These are phyloP conservation scores for Drosophila conformis DNA, from an alignment of 2,888 invertebrate genomes.

Conservation along the genomic window DNA sequence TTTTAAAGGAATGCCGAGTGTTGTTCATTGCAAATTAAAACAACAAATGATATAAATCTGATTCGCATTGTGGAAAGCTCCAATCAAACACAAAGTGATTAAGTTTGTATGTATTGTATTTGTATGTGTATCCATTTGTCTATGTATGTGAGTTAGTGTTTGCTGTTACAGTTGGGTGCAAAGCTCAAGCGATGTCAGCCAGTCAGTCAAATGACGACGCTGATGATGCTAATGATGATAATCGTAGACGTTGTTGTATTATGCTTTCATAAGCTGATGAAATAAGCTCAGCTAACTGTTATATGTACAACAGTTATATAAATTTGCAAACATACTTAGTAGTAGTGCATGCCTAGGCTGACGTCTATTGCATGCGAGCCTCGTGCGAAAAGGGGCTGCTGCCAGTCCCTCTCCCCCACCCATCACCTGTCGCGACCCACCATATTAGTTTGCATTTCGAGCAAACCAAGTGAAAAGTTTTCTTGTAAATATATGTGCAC, in stretches of 20 bases:
- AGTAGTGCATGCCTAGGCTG: conserved; percentile 29
- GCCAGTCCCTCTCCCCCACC: background rate
- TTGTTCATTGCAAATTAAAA: background rate
- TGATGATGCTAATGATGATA: conserved; percentile 20
- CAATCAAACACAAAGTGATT: conserved; percentile 18
- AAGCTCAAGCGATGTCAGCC: conserved; percentile 32
- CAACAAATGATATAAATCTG: conserved; percentile 5
- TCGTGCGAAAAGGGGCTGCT: conserved; percentile 25
- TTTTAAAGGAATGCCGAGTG: background rate
- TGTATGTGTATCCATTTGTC: background rate
- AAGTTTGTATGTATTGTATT: background rate
- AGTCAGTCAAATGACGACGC: conserved; percentile 14
- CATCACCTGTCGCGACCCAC: background rate
- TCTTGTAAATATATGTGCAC: conserved; percentile 24
- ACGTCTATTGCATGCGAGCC: conserved; percentile 45
- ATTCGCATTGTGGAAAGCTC: background rate
- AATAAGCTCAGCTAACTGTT: conserved; percentile 26
- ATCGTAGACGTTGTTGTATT: conserved; percentile 14
- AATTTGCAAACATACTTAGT: conserved; percentile 1
- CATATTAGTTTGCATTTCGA: conserved; percentile 48
- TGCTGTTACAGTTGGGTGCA: conserved; percentile 29
- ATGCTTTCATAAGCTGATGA: conserved; percentile 38
- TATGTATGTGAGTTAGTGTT: background rate
- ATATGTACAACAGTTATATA: conserved; percentile 6
- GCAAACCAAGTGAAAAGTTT: conserved; percentile 45